Evolutionary conservation across 2,797 vertebrate species (phyloP), one percentile per base, ranked within the genome.

Genomic region (Takifugu ocellatus): DNA sequence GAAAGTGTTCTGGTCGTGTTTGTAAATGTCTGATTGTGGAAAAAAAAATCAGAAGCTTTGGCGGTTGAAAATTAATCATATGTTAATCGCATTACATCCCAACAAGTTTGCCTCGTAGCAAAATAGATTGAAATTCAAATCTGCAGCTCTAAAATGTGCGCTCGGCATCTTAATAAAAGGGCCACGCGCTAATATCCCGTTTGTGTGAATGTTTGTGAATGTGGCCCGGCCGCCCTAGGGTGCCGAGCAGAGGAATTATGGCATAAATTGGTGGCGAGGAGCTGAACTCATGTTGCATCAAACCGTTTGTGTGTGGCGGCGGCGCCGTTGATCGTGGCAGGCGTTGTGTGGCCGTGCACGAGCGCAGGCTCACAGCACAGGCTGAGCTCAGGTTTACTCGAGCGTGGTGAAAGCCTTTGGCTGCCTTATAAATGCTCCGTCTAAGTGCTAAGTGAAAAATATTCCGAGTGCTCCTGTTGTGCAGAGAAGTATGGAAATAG

Each of bases 351-450:
- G 36, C 12, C 8, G 12, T 14, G 9, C 3, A 4, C 33, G 2
- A 36, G 33, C 33, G 33, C 9, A 39, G 50, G 58, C 60, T 70
- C 58, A 60, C 55, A 12, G 56, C 48, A 26, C 42, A 5, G 21
- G 27, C 72, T 77, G 63, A 80, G 72, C 75, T 68, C 64, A 71
- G 68, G 56, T 73, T 80, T 75, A 77, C 75, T 79, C 68, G 24
- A 65, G 42, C 58, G 36, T 70, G 66, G 69, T 52, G 63, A 78
- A 78, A 70, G 42, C 61, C 68, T 74, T 56, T 49, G 56, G 56
- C 61, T 79, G 68, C 31, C 82, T 85, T 72, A 66, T 78, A 67
- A 68, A 75, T 36, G 59, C 21, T 72, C 72, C 60, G 69, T 72
- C 49, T 27, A 46, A 81, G 60, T 59, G 63, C 66, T 69, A 59